phyloP scores from a whole-genome alignment of 2,797 vertebrate genomes.

The Hephaestus fuliginosus region DNA sequence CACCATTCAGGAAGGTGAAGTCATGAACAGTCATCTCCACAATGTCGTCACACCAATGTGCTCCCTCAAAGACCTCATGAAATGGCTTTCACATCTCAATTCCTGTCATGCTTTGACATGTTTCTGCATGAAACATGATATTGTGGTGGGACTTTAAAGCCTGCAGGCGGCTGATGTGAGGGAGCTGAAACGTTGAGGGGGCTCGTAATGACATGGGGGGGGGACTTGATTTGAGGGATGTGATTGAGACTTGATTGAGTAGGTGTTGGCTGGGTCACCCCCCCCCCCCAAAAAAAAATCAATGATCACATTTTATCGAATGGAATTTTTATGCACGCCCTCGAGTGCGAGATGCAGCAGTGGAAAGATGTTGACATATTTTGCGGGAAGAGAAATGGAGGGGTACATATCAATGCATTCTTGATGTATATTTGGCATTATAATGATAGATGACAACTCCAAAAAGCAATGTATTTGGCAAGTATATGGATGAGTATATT shows the following conservation, averaged over 20 bases:
- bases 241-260: conserved; percentile 72
- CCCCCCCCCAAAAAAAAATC: conserved; percentile 46
- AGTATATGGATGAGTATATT: not conserved
- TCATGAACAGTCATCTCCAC: not conserved
- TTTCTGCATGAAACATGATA: conserved; percentile 25
- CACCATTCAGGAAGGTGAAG: not conserved
- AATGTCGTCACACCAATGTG: not conserved
- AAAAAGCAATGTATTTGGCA: not conserved
- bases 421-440: conserved; percentile 30
- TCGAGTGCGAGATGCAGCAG: conserved; percentile 43
- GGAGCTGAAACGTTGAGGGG: conserved; percentile 33
- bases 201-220: conserved; percentile 36
- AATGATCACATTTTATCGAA: conserved; percentile 59
- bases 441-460: not conserved
- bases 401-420: conserved; percentile 11
- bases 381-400: conserved; percentile 25
- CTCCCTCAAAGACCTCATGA: conserved; percentile 18
- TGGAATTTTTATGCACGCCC: conserved; percentile 55
- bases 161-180: conserved; percentile 33
- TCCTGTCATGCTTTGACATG: conserved; percentile 39
- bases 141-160: conserved; percentile 26
- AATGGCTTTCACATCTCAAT: conserved; percentile 29
- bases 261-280: conserved; percentile 47
- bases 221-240: conserved; percentile 59
- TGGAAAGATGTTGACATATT: conserved; percentile 46